Conservation (phyloP, 23 tunicate species). For the Oikopleura vanhoeffeni region DNA sequence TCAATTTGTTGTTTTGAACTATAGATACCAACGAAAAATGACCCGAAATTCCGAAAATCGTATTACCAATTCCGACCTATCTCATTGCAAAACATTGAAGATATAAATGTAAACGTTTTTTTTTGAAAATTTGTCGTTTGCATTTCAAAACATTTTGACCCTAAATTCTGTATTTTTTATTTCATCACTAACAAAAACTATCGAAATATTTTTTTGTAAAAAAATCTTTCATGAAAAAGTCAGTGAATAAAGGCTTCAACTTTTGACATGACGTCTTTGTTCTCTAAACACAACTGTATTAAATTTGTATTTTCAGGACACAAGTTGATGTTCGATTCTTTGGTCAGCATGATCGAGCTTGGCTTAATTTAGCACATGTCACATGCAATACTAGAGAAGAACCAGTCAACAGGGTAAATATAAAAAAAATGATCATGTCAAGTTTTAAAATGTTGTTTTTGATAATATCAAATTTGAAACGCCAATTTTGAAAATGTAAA, state of each 20-base stretch:
- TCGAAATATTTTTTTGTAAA: not conserved
- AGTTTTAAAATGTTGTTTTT: not conserved
- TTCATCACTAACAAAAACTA: not conserved
- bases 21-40: no score
- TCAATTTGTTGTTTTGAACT: no score
- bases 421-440: not conserved
- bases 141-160: no score
- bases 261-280: no score
- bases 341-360: slow-evolving; percentile 96
- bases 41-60: no score
- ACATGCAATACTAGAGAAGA: not conserved
- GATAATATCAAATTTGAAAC: not conserved
- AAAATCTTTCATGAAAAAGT: no score
- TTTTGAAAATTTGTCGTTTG: no score
- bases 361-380: slow-evolving; percentile 33
- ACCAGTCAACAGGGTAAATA: not conserved
- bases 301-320: not conserved
- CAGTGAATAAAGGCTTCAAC: no score
- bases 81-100: no score
- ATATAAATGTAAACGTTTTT: no score
- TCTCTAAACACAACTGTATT: no score
- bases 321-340: slow-evolving; percentile 76
- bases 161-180: not conserved
- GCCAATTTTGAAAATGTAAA: not conserved
- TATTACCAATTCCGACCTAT: no score